Evolutionary conservation across 2,797 vertebrate genomes (phyloP).

Genomic region (Oophaga sylvatica): DNA sequence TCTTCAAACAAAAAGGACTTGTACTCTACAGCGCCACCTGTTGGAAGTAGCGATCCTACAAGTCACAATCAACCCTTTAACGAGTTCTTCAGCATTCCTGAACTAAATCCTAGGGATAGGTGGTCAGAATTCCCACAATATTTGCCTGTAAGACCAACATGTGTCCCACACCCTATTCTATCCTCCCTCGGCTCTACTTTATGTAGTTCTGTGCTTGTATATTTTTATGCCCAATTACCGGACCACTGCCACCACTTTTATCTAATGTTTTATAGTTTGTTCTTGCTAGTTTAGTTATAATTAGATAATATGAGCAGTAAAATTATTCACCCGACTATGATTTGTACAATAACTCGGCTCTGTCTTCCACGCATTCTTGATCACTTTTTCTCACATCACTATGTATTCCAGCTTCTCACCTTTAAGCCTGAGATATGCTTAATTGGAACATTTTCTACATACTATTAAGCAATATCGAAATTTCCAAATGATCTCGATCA

Average conservation of each 20-base stretch:
- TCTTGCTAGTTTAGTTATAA: conserved; percentile 32
- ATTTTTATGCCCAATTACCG: not conserved
- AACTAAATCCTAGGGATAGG: not conserved
- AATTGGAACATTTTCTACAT: conserved; percentile 50
- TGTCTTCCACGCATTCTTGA: conserved; percentile 11
- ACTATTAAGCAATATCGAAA: conserved; percentile 45
- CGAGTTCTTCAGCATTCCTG: not conserved
- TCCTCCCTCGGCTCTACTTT: too few relatives aligned
- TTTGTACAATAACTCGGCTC: not conserved
- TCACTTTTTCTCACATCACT: conserved; percentile 30
- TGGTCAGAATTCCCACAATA: not conserved
- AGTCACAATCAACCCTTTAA: too few relatives aligned
- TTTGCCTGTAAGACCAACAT: not conserved
- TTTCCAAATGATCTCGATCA: conserved; percentile 43
- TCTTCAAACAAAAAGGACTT: too few relatives aligned
- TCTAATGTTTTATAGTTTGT: not conserved
- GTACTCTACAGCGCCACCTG: too few relatives aligned
- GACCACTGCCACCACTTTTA: not conserved
- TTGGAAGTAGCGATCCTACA: too few relatives aligned
- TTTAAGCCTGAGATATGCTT: conserved; percentile 28
- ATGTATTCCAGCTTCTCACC: conserved; percentile 33
- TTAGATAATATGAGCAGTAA: conserved; percentile 34
- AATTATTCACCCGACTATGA: not conserved
- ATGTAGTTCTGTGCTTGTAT: not conserved
- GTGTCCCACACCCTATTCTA: not conserved